phyloP scores from a whole-genome alignment of 2,797 vertebrate genomes.

The Dermochelys coriacea region DNA sequence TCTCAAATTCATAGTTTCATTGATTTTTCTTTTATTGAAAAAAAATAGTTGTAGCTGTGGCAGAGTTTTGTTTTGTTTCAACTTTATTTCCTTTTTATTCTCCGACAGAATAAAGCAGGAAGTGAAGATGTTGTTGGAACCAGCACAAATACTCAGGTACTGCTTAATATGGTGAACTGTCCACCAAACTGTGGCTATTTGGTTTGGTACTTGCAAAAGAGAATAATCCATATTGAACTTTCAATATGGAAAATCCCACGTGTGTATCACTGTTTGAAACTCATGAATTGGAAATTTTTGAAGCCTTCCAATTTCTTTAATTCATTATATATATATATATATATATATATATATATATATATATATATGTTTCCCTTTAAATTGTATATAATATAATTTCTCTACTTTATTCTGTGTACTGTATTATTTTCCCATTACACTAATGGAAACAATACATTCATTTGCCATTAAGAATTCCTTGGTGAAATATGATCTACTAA shows the following conservation, averaged over 20 bases:
- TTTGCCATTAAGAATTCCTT: slow-evolving; percentile 29
- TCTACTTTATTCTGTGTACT: neutral
- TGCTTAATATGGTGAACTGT: neutral
- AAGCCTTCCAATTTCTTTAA: neutral
- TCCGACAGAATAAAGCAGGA: neutral
- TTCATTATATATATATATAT: neutral
- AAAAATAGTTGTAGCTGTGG: neutral
- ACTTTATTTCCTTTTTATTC: neutral
- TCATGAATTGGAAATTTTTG: neutral
- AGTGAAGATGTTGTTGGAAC: neutral
- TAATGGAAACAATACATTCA: slow-evolving; percentile 14
- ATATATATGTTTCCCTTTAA: slow-evolving; percentile 17
- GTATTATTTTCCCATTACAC: slow-evolving; percentile 16
- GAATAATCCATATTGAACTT: slow-evolving; percentile 44
- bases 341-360: too few relatives aligned
- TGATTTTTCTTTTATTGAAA: neutral
- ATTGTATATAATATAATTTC: slow-evolving; percentile 40
- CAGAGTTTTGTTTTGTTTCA: neutral
- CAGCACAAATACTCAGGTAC: slow-evolving; percentile 16
- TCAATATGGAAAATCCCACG: slow-evolving; percentile 24
- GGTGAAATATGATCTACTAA: slow-evolving; percentile 41
- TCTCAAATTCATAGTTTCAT: neutral
- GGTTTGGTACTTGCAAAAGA: slow-evolving; percentile 25
- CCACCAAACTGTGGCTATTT: neutral
- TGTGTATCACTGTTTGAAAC: slow-evolving; percentile 32